phyloP scores from a whole-genome alignment of 2,888 invertebrate species.

The Pasiphila rectangulata region DNA sequence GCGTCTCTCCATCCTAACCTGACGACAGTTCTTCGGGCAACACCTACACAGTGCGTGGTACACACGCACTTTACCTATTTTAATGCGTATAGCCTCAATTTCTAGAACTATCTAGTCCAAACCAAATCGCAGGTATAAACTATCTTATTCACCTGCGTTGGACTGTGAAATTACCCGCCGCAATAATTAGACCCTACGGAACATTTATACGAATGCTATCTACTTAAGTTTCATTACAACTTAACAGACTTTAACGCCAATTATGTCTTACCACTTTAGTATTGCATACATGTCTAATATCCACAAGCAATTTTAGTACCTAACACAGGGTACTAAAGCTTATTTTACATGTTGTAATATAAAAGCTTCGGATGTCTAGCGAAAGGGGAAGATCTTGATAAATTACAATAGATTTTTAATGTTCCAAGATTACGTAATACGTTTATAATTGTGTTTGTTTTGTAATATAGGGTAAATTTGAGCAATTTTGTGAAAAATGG shows the following conservation, averaged over 20 bases:
- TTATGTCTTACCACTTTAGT: conserved; percentile 49
- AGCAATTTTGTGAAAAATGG: conserved; percentile 47
- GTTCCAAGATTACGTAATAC: conserved; percentile 62
- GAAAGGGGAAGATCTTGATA: conserved; percentile 70
- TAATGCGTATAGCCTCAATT: no score
- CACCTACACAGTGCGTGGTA: no score
- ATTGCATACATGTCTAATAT: conserved; percentile 23
- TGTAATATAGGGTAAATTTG: conserved; percentile 74
- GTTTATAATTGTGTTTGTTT: conserved; percentile 75
- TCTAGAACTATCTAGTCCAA: no score
- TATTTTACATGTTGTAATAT: not conserved
- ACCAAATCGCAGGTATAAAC: conserved; percentile 4
- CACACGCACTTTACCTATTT: no score
- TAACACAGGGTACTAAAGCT: conserved; percentile 35
- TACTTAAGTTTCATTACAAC: conserved; percentile 72
- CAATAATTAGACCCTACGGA: conserved; percentile 57
- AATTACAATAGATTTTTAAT: conserved; percentile 73
- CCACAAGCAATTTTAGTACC: conserved; percentile 28
- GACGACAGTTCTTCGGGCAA: no score
- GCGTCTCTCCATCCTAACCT: no score
- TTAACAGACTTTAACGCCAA: conserved; percentile 76
- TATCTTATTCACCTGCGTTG: conserved; percentile 28
- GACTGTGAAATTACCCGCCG: conserved; percentile 57
- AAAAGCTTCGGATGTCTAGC: conserved; percentile 30
- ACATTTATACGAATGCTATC: conserved; percentile 64